Conservation (phyloP, 2,888 invertebrate genomes). For the Lacanobia oleracea region DNA sequence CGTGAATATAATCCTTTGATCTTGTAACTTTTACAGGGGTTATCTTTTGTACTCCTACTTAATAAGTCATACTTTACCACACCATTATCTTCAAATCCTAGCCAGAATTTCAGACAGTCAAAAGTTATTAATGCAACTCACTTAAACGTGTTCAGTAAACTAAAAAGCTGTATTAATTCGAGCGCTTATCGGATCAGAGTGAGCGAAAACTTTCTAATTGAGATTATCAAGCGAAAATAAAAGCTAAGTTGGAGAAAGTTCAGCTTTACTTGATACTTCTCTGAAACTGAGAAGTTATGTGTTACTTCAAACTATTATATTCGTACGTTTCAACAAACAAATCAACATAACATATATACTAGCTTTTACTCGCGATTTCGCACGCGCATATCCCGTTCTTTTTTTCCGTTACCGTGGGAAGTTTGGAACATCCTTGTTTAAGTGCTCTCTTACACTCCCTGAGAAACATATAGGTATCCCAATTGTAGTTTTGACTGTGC, state of each 20-base stretch:
- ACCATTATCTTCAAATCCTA: background rate
- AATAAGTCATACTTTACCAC: background rate
- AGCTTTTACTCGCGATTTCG: background rate
- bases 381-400: too few species aligned
- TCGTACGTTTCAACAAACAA: background rate
- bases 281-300: constrained; percentile 13
- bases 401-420: too few species aligned
- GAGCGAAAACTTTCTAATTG: constrained; percentile 74
- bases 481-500: too few species aligned
- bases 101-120: background rate
- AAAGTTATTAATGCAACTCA: constrained; percentile 1
- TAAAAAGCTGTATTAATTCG: constrained; percentile 68
- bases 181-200: constrained; percentile 65
- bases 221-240: constrained; percentile 74
- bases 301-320: constrained; percentile 19
- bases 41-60: too few species aligned
- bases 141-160: constrained; percentile 40
- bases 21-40: too few species aligned
- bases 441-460: too few species aligned
- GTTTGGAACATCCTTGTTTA: too few species aligned
- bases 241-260: constrained; percentile 55
- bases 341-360: too few species aligned
- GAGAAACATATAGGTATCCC: too few species aligned
- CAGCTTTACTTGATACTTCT: constrained; percentile 31
- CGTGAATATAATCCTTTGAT: too few species aligned